Base-by-base conservation (phyloP, 2,113 vertebrate genomes). In the Prionailurus viverrinus region DNA sequence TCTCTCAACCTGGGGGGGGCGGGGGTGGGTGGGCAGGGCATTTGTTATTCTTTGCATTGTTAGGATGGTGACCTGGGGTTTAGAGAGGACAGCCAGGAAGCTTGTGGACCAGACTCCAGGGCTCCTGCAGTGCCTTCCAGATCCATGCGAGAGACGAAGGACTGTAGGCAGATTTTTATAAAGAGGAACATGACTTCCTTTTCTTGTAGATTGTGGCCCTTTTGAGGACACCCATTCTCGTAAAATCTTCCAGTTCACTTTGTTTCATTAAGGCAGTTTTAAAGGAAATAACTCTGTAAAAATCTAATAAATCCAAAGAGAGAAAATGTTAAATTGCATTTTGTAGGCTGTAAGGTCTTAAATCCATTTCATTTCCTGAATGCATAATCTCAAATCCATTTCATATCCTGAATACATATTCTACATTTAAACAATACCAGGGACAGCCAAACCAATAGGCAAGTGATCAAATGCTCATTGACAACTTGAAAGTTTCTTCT, bases 291-390 rank as follows among this genome's bases (percentile, higher is more conserved):
- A 87, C 69, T 87, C 89, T 82, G 27, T 6, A 0, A 78, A 83
- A 92, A 96, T 61, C 21, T 31, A 95, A 91, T 86, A 97, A 85
- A 90, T 93, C 61, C 79, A 41, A n/a, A 97, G 53, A 86, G 25
- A 92, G 79, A 93, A 93, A 92, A 93, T 68, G 55, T 71, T 63
- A 45, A 96, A 53, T 97, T 76, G 53, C 16, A n/a, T 83, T 84
- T 91, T 89, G 51, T 79, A 48, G 8, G 71, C 61, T 83, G 74
- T 71, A 19, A 58, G 18, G 8, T 88, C 80, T 73, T 51, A 29
- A 79, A 90, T 82, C 93, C 73, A 36, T 97, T 97, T 95, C 87
- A 92, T 94, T 96, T 96, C 92, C 94, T 96, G 83, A 89, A 82
- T 68, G 89, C 19, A 29, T 73, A 79, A 82, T 89, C 87, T 78